These are phyloP conservation scores for Bergia sp. DNA, from an alignment of 92 coral and sea anemone genomes.

Conservation along the genomic window DNA sequence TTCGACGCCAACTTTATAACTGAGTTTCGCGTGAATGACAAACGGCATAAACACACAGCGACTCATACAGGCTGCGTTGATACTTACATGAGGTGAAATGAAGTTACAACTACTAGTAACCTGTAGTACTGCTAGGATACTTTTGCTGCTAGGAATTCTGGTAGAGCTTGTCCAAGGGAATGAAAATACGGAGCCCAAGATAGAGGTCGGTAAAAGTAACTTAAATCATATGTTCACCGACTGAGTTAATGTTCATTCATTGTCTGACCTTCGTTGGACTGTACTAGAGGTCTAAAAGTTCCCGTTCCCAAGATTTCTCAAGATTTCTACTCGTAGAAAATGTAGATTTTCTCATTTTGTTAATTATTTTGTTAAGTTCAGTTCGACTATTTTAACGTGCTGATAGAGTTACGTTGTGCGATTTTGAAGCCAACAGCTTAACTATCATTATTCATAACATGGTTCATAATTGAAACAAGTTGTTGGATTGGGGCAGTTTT, in stretches of 20 bases:
- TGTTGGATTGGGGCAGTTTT: no score
- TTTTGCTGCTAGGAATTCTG: neutral
- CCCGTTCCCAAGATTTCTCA: neutral
- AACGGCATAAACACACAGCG: neutral
- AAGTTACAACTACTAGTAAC: neutral
- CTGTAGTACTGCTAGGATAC: neutral
- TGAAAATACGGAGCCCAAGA: neutral
- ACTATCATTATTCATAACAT: neutral
- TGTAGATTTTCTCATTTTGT: neutral
- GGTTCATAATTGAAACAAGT: neutral
- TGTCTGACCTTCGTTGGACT: neutral
- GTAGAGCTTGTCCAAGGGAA: neutral
- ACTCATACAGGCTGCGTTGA: neutral
- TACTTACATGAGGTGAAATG: neutral
- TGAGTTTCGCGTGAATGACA: neutral
- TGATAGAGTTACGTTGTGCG: neutral
- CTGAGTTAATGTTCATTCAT: neutral
- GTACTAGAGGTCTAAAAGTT: neutral
- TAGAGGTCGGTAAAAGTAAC: neutral
- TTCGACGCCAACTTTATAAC: neutral
- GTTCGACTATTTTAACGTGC: neutral
- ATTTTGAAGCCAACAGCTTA: neutral
- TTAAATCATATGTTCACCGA: neutral
- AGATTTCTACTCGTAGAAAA: neutral
- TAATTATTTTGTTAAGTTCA: neutral